phyloP scores from a whole-genome alignment of 2,113 vertebrate genomes.

The Phalacrocorax aristotelis region DNA sequence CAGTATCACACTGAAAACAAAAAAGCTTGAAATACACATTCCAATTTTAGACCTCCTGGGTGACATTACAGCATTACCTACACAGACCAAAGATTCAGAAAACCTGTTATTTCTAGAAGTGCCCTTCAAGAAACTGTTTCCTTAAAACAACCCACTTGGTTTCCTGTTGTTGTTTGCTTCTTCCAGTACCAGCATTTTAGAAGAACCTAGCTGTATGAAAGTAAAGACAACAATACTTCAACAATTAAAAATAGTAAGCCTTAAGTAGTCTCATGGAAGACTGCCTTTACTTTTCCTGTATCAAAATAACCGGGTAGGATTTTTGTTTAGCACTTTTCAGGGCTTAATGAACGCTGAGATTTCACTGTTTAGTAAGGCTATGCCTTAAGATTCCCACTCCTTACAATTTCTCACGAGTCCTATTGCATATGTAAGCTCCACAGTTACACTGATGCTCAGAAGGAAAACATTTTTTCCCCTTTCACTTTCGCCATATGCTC shows the following conservation, averaged over 20 bases:
- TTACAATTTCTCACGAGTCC: background rate
- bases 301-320: background rate
- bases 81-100: background rate
- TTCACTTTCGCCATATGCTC: background rate
- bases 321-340: background rate
- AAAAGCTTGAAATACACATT: background rate
- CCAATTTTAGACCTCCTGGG: background rate
- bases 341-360: background rate
- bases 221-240: background rate
- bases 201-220: background rate
- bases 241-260: background rate
- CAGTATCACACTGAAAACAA: background rate
- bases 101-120: background rate
- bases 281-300: background rate
- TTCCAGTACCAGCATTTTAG: background rate
- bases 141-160: background rate
- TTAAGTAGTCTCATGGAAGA: background rate
- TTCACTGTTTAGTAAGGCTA: background rate
- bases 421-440: background rate
- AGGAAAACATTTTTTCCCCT: background rate
- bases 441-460: background rate
- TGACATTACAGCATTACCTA: background rate
- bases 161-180: background rate
- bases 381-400: background rate
- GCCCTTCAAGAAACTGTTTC: background rate